A percentile compares a stretch with the other conserved stretches of the same genome.
These are phyloP conservation scores for Equus quagga DNA, from an alignment of 2,113 vertebrate species.

Conservation along the genomic window DNA sequence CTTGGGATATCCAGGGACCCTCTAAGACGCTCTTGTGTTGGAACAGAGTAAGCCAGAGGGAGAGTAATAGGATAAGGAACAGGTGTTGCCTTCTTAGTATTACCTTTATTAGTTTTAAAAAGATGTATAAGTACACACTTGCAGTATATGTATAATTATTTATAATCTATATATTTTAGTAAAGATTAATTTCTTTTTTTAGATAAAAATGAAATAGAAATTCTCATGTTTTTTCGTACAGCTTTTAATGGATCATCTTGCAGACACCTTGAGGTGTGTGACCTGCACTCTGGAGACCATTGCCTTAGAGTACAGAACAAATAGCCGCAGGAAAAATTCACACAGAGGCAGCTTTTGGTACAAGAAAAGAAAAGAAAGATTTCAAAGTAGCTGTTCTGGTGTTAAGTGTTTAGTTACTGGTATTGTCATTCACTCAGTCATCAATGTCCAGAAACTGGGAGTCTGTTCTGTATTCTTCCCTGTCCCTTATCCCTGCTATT, in stretches of 20 bases:
- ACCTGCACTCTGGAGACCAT: neutral
- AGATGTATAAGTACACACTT: neutral
- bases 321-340: neutral
- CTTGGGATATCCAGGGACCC: neutral
- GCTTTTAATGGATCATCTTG: neutral
- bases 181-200: constrained; percentile 35
- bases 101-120: neutral
- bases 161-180: neutral
- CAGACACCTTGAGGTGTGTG: neutral
- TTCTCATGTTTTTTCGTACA: neutral
- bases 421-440: neutral
- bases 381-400: neutral
- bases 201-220: constrained; percentile 21
- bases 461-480: neutral
- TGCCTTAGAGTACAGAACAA: neutral
- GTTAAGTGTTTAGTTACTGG: neutral
- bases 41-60: neutral
- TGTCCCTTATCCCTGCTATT: neutral
- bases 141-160: neutral
- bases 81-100: neutral
- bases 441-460: neutral
- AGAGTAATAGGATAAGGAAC: neutral
- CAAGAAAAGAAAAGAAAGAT: neutral
- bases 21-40: neutral
- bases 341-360: neutral